Base-by-base conservation (phyloP, 2,797 vertebrate species). In the Bryconaethiops microstoma region DNA sequence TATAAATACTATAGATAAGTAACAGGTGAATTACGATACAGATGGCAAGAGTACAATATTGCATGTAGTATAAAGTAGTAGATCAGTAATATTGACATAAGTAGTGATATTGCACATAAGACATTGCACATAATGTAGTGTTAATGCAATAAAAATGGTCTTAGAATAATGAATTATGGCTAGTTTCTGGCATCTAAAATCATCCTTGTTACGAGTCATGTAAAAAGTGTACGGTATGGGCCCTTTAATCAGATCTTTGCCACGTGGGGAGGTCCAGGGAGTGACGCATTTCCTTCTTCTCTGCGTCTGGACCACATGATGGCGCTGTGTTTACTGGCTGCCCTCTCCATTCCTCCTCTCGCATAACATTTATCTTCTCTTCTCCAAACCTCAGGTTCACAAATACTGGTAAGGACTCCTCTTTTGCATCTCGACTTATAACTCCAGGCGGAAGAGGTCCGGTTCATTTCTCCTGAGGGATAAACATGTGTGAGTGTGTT, bases 301-400 rank as follows among this genome's bases (percentile, higher is more conserved):
- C 52, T 60, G 60, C 82, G 74, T 59, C 82, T n/a, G 62, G 16
- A 48, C 78, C 86, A 68, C 83, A 19, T 42, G 84, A 76, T 82
- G 86, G 81, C 86, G 83, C 79, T 50, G 69, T 79, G 45, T 72
- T 79, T 29, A 16, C 25, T 25, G 12, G 35, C 14, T 16, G 0
- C 13, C 9, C 23, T 63, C 29, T 64, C 35, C 39, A n/a, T 16
- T 40, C 16, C 16, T 39, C 6, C 63, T 35, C 14, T n/a, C 19
- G n/a, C 19, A 42, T 67, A 23, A 4, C 16, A 1, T 21, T 57
- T 39, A 64, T 57, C 45, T 40, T 59, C 64, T 13, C 4, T 25
- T 54, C 21, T 76, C 48, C 42, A 39, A 72, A 5, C n/a, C 60
- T 76, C 19, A 14, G 48, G 48, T 69, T 45, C 13, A 16, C 55